These are phyloP conservation scores for Epirrita christyi DNA, from an alignment of 2,888 invertebrate genomes.

Conservation along the genomic window DNA sequence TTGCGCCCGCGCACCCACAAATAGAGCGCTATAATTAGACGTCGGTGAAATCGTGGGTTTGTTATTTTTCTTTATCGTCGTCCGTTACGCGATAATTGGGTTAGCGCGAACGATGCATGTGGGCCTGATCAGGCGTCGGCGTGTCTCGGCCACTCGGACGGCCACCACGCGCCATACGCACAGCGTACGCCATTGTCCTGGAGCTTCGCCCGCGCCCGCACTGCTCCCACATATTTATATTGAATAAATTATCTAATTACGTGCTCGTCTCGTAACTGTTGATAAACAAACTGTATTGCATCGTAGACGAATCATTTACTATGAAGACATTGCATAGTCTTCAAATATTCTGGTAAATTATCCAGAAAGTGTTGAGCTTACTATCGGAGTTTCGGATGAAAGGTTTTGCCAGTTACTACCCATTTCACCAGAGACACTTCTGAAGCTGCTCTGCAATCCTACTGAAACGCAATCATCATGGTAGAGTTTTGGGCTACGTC, in stretches of 20 bases:
- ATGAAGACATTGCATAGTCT: neutral
- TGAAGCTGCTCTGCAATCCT: too few relatives aligned
- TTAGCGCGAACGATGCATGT: conserved; percentile 79
- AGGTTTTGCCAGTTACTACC: neutral
- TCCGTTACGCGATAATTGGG: conserved; percentile 84
- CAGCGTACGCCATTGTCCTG: conserved; percentile 65
- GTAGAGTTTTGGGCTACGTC: too few relatives aligned
- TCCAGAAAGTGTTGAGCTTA: neutral
- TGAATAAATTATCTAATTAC: conserved; percentile 32
- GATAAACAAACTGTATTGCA: conserved; percentile 21
- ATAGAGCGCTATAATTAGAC: conserved; percentile 83
- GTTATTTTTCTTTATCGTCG: conserved; percentile 84
- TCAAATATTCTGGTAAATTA: neutral
- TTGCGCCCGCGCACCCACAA: conserved; percentile 82
- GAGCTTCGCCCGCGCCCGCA: conserved; percentile 41
- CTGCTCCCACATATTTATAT: conserved; percentile 36
- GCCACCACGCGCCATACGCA: conserved; percentile 47
- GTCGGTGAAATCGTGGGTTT: conserved; percentile 84
- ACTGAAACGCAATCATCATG: too few relatives aligned
- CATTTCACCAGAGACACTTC: too few relatives aligned
- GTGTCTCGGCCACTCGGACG: conserved; percentile 70
- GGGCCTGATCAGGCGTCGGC: conserved; percentile 81
- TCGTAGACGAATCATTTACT: neutral
- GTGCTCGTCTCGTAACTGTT: conserved; percentile 19
- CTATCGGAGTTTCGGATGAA: neutral